Conservation (phyloP, 2,888 invertebrate species). For the Zelleria hepariella region DNA sequence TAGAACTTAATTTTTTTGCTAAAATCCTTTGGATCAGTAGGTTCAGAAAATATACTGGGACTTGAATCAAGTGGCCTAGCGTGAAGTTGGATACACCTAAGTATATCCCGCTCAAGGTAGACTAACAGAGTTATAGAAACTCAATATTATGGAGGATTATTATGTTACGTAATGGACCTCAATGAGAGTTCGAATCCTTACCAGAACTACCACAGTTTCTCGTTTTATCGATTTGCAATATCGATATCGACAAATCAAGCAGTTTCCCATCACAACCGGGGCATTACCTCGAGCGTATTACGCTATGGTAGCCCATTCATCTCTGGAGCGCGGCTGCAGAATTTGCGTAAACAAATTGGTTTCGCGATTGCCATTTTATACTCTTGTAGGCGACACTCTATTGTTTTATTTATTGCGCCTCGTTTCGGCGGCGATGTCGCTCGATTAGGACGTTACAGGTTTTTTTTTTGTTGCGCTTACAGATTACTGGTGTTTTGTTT, state of each 20-base stretch:
- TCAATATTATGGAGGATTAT: too few relatives aligned
- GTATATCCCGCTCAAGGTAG: too few relatives aligned
- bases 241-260: slow-evolving; percentile 19
- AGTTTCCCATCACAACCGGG: slow-evolving; percentile 27
- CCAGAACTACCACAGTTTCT: too few relatives aligned
- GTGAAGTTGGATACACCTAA: too few relatives aligned
- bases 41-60: too few relatives aligned
- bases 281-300: slow-evolving; percentile 60
- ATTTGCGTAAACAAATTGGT: slow-evolving; percentile 74
- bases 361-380: slow-evolving; percentile 73
- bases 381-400: slow-evolving; percentile 65
- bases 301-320: slow-evolving; percentile 70
- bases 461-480: slow-evolving; percentile 59
- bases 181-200: too few relatives aligned
- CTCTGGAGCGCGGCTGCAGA: slow-evolving; percentile 61
- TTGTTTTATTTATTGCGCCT: slow-evolving; percentile 70
- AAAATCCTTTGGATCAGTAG: too few relatives aligned
- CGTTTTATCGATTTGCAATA: neutral
- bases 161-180: too few relatives aligned
- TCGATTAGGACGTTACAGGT: slow-evolving; percentile 65
- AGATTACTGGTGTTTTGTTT: slow-evolving; percentile 32
- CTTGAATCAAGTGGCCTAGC: too few relatives aligned
- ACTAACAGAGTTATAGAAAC: too few relatives aligned
- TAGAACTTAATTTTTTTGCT: too few relatives aligned
- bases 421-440: slow-evolving; percentile 59